A percentile compares a stretch with the other conserved stretches of the same genome.
These are phyloP conservation scores for Iselma pallidipennis DNA, from an alignment of 2,888 invertebrate genomes.

Conservation along the genomic window DNA sequence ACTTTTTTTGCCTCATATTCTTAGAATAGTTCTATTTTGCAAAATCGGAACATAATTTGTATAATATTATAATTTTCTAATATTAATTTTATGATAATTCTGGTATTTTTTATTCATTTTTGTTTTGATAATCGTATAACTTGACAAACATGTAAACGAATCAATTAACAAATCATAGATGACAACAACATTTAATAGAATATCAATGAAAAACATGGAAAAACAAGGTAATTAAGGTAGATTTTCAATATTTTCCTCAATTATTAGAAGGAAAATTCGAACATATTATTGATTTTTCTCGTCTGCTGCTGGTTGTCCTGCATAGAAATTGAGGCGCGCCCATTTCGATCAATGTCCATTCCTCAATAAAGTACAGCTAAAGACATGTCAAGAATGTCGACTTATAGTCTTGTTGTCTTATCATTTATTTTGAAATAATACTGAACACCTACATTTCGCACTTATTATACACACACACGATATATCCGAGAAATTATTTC, in stretches of 20 bases:
- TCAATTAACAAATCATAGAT: not conserved
- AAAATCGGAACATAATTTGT: not conserved
- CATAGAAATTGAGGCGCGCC: not conserved
- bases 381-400: not conserved
- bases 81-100: not conserved
- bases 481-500: too few species aligned
- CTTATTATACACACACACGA: not conserved
- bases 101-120: not conserved
- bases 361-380: not conserved
- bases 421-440: not conserved
- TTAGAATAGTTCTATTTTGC: too few species aligned
- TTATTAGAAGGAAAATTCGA: not conserved
- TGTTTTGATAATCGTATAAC: not conserved
- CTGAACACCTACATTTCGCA: not conserved
- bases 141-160: not conserved
- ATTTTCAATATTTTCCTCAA: not conserved
- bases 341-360: not conserved
- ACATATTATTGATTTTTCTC: too few species aligned
- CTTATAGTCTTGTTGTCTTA: slow-evolving; percentile 1
- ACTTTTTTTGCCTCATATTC: too few species aligned
- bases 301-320: not conserved
- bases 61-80: not conserved
- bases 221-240: not conserved
- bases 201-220: not conserved
- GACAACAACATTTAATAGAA: not conserved